Percentiles rank a stretch among this genome's conserved stretches.
phyloP scores from a whole-genome alignment of 2,888 invertebrate genomes.

The Pyrgus malvae region DNA sequence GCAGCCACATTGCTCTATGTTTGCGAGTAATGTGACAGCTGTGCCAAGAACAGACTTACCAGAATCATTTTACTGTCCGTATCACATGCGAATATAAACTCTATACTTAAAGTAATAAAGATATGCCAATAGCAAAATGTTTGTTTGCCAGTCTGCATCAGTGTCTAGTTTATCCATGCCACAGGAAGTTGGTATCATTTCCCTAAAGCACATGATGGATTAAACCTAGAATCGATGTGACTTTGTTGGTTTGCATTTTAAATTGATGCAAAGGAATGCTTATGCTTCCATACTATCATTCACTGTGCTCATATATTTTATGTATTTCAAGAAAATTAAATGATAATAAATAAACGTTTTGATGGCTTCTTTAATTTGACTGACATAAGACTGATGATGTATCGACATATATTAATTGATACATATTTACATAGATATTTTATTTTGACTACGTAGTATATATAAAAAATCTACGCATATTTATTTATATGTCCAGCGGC shows the following conservation, averaged over 20 bases:
- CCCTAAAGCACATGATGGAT: conserved; percentile 19
- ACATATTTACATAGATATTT: too few species aligned
- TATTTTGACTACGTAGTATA: too few species aligned
- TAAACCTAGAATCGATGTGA: conserved; percentile 10
- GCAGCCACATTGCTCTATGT: too few species aligned
- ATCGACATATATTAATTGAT: too few species aligned
- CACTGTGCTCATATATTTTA: too few species aligned
- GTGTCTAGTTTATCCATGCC: conserved; percentile 29
- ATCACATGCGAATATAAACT: conserved; percentile 11
- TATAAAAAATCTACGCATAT: too few species aligned
- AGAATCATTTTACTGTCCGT: conserved; percentile 1
- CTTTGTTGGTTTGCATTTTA: background rate
- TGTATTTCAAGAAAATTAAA: too few species aligned
- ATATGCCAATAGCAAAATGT: background rate
- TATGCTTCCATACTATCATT: too few species aligned
- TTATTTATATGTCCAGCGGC: too few species aligned
- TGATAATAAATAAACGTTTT: too few species aligned
- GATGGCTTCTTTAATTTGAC: too few species aligned
- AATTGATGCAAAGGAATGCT: background rate
- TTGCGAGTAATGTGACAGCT: conserved; percentile 36
- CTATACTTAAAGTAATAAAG: conserved; percentile 2
- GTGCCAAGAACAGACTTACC: conserved; percentile 33
- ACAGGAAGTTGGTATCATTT: conserved; percentile 41
- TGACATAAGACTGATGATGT: too few species aligned
- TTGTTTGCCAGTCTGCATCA: conserved; percentile 6